Evolutionary conservation across 2,888 invertebrate species (phyloP).

Genomic region (Cephus nigrinus): DNA sequence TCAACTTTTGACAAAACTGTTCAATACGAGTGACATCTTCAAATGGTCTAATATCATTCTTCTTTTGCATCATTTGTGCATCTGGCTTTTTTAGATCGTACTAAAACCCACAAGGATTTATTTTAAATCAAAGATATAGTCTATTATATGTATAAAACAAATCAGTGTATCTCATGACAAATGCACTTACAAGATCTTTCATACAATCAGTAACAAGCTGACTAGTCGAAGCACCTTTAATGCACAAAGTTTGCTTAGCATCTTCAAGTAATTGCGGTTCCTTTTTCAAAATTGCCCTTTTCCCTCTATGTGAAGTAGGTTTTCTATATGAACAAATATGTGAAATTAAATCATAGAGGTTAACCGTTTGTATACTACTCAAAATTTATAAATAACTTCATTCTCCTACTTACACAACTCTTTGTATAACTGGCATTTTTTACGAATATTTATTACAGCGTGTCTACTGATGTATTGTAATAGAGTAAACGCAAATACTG

Average conservation of each 20-base stretch:
- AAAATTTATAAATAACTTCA: not conserved
- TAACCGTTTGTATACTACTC: not conserved
- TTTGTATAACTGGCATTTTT: slow-evolving; percentile 57
- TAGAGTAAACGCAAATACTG: not conserved
- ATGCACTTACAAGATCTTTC: slow-evolving; percentile 79
- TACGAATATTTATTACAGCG: not conserved
- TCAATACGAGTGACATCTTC: slow-evolving; percentile 88
- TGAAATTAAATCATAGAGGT: not conserved
- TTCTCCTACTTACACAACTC: slow-evolving; percentile 62
- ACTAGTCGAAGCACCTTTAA: slow-evolving; percentile 86
- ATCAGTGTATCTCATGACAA: not conserved
- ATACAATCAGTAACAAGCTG: slow-evolving; percentile 77
- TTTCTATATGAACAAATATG: slow-evolving; percentile 72
- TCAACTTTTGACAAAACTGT: slow-evolving; percentile 82
- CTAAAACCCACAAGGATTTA: slow-evolving; percentile 53
- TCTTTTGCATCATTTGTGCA: slow-evolving; percentile 78
- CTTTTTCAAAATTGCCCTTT: slow-evolving; percentile 81
- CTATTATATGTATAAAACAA: slow-evolving; percentile 9
- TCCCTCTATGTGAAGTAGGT: slow-evolving; percentile 89
- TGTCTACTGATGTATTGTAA: not conserved
- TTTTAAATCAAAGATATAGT: slow-evolving; percentile 7
- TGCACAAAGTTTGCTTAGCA: slow-evolving; percentile 83
- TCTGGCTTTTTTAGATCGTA: slow-evolving; percentile 89
- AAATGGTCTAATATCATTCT: slow-evolving; percentile 92
- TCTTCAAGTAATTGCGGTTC: slow-evolving; percentile 93